A percentile compares a stretch with the other conserved stretches of the same genome.
Evolutionary conservation across 1,140 invertebrate genomes (phyloP).

Genomic region (Eueides isabella): DNA sequence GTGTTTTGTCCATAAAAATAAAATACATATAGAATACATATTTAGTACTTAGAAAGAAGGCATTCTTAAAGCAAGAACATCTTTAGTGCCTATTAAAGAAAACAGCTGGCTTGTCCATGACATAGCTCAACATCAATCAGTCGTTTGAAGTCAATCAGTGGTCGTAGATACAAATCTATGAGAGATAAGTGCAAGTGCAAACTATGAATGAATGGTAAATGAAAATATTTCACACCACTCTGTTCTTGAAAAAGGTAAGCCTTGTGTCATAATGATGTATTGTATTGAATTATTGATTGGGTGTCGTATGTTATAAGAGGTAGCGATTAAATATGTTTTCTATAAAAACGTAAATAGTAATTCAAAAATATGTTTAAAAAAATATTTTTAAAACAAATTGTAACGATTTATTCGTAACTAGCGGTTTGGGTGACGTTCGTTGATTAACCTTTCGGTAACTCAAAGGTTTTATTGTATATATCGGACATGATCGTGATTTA

Average conservation of each 20-base stretch:
- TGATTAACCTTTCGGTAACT: too few relatives aligned
- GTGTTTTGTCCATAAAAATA: too few relatives aligned
- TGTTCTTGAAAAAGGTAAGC: constrained; percentile 57
- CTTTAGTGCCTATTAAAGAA: not conserved
- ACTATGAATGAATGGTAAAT: constrained; percentile 27
- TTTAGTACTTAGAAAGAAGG: not conserved
- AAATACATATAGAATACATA: too few relatives aligned
- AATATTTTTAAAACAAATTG: too few relatives aligned
- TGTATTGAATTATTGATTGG: constrained; percentile 45
- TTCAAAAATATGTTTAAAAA: not conserved
- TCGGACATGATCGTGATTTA: too few relatives aligned
- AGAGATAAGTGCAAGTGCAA: constrained; percentile 35
- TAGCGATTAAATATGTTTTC: not conserved
- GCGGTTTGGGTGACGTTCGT: too few relatives aligned
- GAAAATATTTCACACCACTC: constrained; percentile 57
- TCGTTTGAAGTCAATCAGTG: constrained; percentile 43
- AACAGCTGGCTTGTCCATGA: not conserved
- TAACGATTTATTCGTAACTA: too few relatives aligned
- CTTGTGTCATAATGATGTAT: constrained; percentile 48
- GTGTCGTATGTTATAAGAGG: constrained; percentile 32
- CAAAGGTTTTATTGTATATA: too few relatives aligned
- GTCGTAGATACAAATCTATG: constrained; percentile 46
- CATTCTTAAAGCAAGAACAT: not conserved
- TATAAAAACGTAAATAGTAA: not conserved
- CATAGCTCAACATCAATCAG: constrained; percentile 26